A percentile compares a stretch with the other conserved stretches of the same genome.
These are phyloP conservation scores for Caenorhabditis japonica DNA, from an alignment of 2,888 invertebrate genomes.

Conservation along the genomic window DNA sequence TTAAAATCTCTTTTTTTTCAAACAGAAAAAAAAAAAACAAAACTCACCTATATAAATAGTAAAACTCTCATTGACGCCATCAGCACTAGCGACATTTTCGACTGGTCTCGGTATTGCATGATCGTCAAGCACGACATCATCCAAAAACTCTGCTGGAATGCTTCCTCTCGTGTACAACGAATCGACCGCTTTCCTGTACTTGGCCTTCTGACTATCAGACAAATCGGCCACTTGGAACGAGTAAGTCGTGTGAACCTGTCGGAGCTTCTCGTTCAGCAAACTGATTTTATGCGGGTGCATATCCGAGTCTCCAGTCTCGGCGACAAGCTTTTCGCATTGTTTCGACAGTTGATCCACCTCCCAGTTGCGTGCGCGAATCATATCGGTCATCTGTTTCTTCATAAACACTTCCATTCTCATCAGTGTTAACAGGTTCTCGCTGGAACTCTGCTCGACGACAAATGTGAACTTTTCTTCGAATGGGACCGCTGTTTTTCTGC, in stretches of 20 bases:
- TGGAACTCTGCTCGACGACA: slow-evolving; percentile 39
- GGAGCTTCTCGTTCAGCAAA: slow-evolving; percentile 69
- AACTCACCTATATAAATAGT: slow-evolving; percentile 71
- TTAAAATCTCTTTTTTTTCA: no score
- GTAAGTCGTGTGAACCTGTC: slow-evolving; percentile 70
- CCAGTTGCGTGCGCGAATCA: slow-evolving; percentile 69
- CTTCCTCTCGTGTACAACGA: slow-evolving; percentile 50
- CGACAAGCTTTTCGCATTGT: slow-evolving; percentile 64
- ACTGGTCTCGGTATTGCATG: slow-evolving; percentile 16
- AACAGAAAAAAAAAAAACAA: slow-evolving; percentile 9
- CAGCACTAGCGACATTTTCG: slow-evolving; percentile 11
- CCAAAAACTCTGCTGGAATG: slow-evolving; percentile 51
- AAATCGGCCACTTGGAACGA: slow-evolving; percentile 68
- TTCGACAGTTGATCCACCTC: slow-evolving; percentile 67
- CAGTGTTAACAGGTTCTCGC: slow-evolving; percentile 39
- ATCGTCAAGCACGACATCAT: slow-evolving; percentile 47
- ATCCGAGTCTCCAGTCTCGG: slow-evolving; percentile 48
- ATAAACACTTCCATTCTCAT: slow-evolving; percentile 67
- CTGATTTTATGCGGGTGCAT: slow-evolving; percentile 68
- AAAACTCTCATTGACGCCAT: slow-evolving; percentile 71
- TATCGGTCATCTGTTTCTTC: slow-evolving; percentile 68
- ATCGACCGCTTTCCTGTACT: slow-evolving; percentile 62
- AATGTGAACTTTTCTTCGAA: slow-evolving; percentile 48
- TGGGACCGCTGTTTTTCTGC: slow-evolving; percentile 9
- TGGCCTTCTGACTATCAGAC: slow-evolving; percentile 60